Evolutionary conservation across 2,888 invertebrate species (phyloP), one percentile per base, ranked within the genome.

Genomic region (Drosophila lacicola): DNA sequence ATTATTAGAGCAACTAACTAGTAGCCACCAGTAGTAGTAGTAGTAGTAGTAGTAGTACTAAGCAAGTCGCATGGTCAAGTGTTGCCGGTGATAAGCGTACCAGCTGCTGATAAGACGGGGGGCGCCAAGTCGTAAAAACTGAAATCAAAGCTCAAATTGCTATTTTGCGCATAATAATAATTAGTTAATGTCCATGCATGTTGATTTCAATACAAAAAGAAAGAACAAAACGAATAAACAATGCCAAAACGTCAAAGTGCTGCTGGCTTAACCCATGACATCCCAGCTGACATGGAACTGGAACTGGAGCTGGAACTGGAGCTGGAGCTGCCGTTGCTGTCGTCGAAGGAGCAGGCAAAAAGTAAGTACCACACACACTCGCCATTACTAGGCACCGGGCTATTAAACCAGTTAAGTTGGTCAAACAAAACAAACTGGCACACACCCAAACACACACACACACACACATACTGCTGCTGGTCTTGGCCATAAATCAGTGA

Each of bases 351-450:
- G 58, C 78, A 70, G 50, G 65, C 76, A 14, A 74, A 83, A 80
- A 68, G 83, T 83, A 66, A 83, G 83, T 83, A 81, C 60, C 29
- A 33, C 41, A 64, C 45, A 66, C 50, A 55, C 34, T 36, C 68
- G 39, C 49, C 67, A 78, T 69, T 71, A 67, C 47, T 58, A 60
- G 45, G 70, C 76, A 65, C 45, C 58, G 69, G 51, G 72, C 78
- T 72, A 85, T 82, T 88, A 80, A 84, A 85, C 83, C 74, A 80
- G 88, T 88, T 83, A 76, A 82, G 73, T 84, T 88, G 74, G 83
- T 69, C 85, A 86, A 75, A 65, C 65, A 60, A 80, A 82, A 68
- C 74, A 62, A 51, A 46, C 45, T 63, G 64, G 65, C 64, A 39
- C 64, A 62, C 42, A 64, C 44, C 36, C 56, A 66, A 41, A 49